Base-by-base conservation (phyloP, 2,888 invertebrate genomes). In the Tenthredo scrophulariae region DNA sequence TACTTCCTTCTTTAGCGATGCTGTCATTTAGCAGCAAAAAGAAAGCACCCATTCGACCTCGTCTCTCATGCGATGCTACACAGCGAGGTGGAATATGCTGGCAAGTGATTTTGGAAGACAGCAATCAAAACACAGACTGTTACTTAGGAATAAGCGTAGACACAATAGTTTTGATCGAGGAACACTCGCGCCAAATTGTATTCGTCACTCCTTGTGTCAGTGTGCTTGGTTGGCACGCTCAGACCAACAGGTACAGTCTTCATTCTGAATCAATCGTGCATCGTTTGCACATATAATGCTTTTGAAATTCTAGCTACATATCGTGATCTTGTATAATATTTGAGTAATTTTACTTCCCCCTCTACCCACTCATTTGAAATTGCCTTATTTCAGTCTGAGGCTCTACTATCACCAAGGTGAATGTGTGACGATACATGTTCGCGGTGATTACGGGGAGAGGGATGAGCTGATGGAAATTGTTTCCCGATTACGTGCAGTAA, bases 331-430 rank as follows among this genome's bases (percentile, higher is more conserved):
- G 46, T 15, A 46, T 4, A 18, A n/a, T n/a, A 50, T 5, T 7
- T 50, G 5, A 7, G n/a, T n/a, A n/a, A n/a, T 54, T n/a, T 54
- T 15, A 46, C 46, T 15, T 46, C 46, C 15, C 1, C 85, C 70
- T 50, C 3, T 37, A 22, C 46, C 79, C 82, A 82, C 85, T 40
- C 85, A 89, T 22, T 54, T 0, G 7, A 54, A 13, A 62, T 33
- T 40, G 10, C 22, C 40, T 80, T 13, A 43, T 88, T 88, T 26
- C 94, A 97, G 97, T 89, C 93, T 97, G 86, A 95, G 97, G 86
- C 94, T 98, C 86, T 99, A 97, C 94, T 98, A 98, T 94, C 98
- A 98, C 93, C 97, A 98, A 93, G 98, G 99, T 2, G 99, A 99
- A 94, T 98, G 98, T 93, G 96, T 98, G 89, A 96, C 97, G 6